A percentile compares a stretch with the other conserved stretches of the same genome.
Conservation (phyloP, 2,797 vertebrate species). For the Dipus sagitta region DNA sequence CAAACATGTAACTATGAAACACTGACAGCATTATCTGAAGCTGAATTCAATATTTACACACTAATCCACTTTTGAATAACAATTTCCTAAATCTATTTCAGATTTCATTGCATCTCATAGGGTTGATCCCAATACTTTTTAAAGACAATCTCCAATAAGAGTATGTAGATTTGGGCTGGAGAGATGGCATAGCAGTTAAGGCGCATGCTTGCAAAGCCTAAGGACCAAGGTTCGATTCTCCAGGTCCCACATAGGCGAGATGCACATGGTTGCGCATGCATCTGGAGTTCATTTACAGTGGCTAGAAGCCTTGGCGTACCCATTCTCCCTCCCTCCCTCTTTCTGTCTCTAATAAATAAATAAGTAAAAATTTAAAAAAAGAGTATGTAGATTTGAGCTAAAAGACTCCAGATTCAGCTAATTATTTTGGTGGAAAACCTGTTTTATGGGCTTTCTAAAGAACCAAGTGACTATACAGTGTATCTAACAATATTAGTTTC, state of each 20-base stretch:
- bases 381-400: neutral
- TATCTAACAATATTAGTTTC: conserved; percentile 1
- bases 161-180: neutral
- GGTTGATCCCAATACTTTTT: conserved; percentile 1
- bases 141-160: conserved; percentile 28
- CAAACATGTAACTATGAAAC: neutral
- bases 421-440: neutral
- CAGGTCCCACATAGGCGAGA: too few species aligned
- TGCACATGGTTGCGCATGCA: too few species aligned
- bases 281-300: too few species aligned
- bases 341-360: too few species aligned
- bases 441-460: neutral
- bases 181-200: too few species aligned
- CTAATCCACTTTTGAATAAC: conserved; percentile 22
- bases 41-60: neutral
- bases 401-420: conserved; percentile 18
- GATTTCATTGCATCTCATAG: conserved; percentile 17
- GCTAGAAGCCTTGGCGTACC: too few species aligned
- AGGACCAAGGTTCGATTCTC: too few species aligned
- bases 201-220: too few species aligned
- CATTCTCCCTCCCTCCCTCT: too few species aligned
- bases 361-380: neutral
- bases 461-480: conserved; percentile 24
- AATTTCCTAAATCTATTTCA: conserved; percentile 21
- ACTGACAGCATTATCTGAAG: neutral